These are phyloP conservation scores for Morus bassanus DNA, from an alignment of 2,797 vertebrate genomes.

Conservation along the genomic window DNA sequence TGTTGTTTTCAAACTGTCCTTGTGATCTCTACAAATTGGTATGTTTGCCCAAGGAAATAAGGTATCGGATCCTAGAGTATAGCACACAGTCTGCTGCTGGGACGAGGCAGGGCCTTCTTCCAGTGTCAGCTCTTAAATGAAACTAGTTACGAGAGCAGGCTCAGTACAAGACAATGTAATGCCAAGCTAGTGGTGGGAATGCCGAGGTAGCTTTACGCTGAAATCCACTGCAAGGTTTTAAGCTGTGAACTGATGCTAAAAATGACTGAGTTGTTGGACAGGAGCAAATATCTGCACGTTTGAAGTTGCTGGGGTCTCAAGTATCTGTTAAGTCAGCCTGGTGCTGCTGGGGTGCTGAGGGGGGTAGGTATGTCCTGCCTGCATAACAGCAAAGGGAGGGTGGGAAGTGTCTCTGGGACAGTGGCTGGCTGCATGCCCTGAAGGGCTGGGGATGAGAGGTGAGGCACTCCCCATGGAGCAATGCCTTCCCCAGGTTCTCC, in stretches of 20 bases:
- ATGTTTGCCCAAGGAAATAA: not conserved
- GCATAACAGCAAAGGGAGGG: not conserved
- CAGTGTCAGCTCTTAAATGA: not conserved
- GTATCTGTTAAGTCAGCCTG: not conserved
- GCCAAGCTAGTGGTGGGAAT: not conserved
- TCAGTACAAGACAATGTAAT: not conserved
- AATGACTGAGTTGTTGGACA: not conserved
- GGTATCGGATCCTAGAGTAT: not conserved
- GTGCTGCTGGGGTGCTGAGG: not conserved
- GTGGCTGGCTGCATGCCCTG: not conserved
- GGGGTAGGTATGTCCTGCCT: not conserved
- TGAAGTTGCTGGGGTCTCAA: not conserved
- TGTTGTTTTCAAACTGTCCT: not conserved
- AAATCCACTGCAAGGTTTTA: not conserved
- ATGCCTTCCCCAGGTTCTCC: not conserved
- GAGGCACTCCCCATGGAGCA: not conserved
- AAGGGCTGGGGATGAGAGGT: not conserved
- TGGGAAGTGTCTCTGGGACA: not conserved
- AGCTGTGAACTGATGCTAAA: not conserved
- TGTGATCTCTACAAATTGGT: not conserved
- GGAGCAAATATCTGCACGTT: not conserved
- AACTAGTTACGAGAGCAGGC: not conserved
- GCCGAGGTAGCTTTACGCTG: not conserved
- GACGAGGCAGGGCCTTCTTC: not conserved
- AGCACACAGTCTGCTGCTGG: not conserved